These are phyloP conservation scores for Drosophila austrosaltans DNA, from an alignment of 2,888 invertebrate genomes.

Conservation along the genomic window DNA sequence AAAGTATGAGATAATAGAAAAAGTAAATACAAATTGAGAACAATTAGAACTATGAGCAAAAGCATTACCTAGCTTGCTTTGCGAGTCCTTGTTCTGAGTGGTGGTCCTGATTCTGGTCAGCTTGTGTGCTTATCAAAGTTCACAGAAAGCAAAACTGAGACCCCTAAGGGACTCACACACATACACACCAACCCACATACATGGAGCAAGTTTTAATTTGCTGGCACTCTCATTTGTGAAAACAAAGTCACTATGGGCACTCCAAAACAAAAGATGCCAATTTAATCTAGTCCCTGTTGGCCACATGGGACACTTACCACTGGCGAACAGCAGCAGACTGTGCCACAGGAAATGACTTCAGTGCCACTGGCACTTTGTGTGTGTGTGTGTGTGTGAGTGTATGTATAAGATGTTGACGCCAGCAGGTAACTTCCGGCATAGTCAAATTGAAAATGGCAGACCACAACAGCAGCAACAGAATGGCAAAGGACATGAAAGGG, in stretches of 20 bases:
- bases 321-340: constrained; percentile 27
- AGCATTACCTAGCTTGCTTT: constrained; percentile 9
- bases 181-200: constrained; percentile 23
- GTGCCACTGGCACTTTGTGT: constrained; percentile 51
- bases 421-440: constrained; percentile 80
- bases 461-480: constrained; percentile 28
- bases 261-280: constrained; percentile 80
- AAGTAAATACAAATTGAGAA: neutral
- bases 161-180: constrained; percentile 44
- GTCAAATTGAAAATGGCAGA: constrained; percentile 77
- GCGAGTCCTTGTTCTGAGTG: constrained; percentile 12
- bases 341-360: constrained; percentile 74
- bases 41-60: constrained; percentile 17
- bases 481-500: constrained; percentile 12
- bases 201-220: constrained; percentile 73
- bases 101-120: constrained; percentile 24
- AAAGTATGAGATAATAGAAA: neutral
- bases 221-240: constrained; percentile 64
- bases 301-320: constrained; percentile 79
- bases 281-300: constrained; percentile 81
- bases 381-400: constrained; percentile 22
- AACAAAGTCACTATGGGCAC: constrained; percentile 74
- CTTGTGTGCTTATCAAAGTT: constrained; percentile 28
- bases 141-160: constrained; percentile 31
- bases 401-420: constrained; percentile 61